Evolutionary conservation across 2,113 vertebrate species (phyloP), one percentile per base, ranked within the genome.

Genomic region (Ciconia maguari): DNA sequence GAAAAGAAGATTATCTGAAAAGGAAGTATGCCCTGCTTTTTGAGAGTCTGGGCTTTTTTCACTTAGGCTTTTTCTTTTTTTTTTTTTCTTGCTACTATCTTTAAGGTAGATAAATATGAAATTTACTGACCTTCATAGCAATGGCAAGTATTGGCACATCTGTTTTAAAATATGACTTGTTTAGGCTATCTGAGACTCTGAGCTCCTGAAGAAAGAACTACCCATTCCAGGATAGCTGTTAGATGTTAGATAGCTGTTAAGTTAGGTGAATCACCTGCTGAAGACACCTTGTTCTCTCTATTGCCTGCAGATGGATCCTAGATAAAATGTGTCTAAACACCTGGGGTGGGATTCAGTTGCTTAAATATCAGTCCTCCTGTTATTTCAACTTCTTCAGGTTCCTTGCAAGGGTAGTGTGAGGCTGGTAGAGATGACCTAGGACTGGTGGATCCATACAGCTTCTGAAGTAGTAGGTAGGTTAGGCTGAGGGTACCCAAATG

Each of bases 341-440:
- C 16, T 72, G 18, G 17, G 3, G 9, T 12, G 26, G 25, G 29
- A n/a, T 48, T 90, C 19, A 26, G 5, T n/a, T 36, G n/a, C 10
- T 87, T 61, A 87, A 93, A 64, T 85, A n/a, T 1, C n/a, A 68
- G 19, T 13, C 10, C 27, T 72, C 2, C 0, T 1, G 1, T 5
- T 1, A 6, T 1, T 17, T 52, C 2, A 26, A 20, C 2, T 54
- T 22, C 2, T 84, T 62, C 3, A 27, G 13, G 3, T 16, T 75
- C 8, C 8, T 46, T 68, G 4, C 16, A 46, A 85, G 18, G 3
- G 11, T 1, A 7, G 7, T 2, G 4, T 58, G 32, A 15, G 19
- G 22, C 26, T 92, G 24, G 52, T 3, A 8, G 61, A 61, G 13
- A 5, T 71, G 52, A 32, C 3, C 29, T 7, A 5, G 30, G 27